Percentiles rank a stretch among this genome's conserved stretches.
These are phyloP conservation scores for Caenorhabditis sinica DNA, from an alignment of 2,888 invertebrate species.

Conservation along the genomic window DNA sequence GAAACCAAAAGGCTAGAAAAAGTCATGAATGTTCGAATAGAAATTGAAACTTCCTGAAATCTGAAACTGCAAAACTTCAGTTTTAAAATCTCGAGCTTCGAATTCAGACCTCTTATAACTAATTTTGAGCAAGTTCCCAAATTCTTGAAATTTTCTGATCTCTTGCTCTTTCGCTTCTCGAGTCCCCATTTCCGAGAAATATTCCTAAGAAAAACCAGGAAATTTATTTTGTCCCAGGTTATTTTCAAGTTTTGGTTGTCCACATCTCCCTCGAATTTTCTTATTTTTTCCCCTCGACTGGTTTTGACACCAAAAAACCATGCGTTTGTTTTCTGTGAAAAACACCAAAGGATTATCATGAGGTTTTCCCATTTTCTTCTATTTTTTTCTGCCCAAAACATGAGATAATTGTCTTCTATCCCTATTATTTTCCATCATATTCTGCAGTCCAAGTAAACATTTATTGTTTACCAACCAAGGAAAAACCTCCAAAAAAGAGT, in stretches of 20 bases:
- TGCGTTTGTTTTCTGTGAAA: not conserved
- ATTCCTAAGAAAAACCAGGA: no score
- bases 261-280: not conserved
- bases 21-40: no score
- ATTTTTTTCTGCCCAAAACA: no score
- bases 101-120: no score
- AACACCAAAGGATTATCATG: constrained; percentile 1
- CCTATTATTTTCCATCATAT: not conserved
- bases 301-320: not conserved
- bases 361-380: not conserved
- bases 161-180: not conserved
- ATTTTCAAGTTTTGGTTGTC: not conserved
- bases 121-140: no score
- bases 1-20: no score
- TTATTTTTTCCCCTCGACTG: not conserved
- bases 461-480: not conserved
- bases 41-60: no score
- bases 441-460: not conserved
- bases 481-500: not conserved
- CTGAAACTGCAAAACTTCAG: no score
- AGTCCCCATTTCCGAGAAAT: no score
- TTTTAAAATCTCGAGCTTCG: no score
- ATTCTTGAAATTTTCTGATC: no score
- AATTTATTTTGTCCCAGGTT: not conserved
- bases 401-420: not conserved